Base-by-base conservation (phyloP, 1,140 invertebrate species). In the Euura lappo region DNA sequence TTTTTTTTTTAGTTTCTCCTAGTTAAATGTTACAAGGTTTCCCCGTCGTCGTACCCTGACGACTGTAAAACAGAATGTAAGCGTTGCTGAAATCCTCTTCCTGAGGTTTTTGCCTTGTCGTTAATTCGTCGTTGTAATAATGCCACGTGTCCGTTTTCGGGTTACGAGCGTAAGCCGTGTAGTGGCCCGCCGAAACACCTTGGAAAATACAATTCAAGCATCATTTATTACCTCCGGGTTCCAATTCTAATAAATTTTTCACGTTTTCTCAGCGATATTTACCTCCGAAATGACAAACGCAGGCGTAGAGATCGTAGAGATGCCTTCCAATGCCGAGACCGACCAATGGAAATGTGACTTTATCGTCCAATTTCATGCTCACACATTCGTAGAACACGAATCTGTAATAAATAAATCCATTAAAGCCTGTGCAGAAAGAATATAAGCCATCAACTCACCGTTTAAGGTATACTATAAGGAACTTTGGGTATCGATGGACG, bases 221-320 rank as follows among this genome's bases (percentile, higher is more conserved):
- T 47, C 43, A 13, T 46, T 6, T n/a, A 42, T 13, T 75, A n/a
- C 7, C 13, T 8, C 7, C 75, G 28, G 13, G 2, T 42, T 10
- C 8, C 11, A 43, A 68, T 43, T 68, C 2, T 8, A 28, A 1
- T 1, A 10, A 10, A 11, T 68, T 28, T 68, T n/a, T n/a, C n/a
- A n/a, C n/a, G n/a, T n/a, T n/a, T n/a, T 11, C 4, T 45, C 28
- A 72, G 74, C 51, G n/a, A 70, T 60, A 82, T 83, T 79, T 83
- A 93, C 92, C 91, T 87, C 93, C 93, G 83, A 90, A 92, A 83
- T 94, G 93, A 83, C 92, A 93, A 44, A 94, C 91, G 77, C 91
- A 91, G 46, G 91, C 91, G 82, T 93, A 92, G 2, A 94, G 87
- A 83, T 93, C 91, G 80, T 93, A 94, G 6, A 86, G 72, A 73